Conservation (phyloP, 2,113 vertebrate genomes). For the Perca flavescens region DNA sequence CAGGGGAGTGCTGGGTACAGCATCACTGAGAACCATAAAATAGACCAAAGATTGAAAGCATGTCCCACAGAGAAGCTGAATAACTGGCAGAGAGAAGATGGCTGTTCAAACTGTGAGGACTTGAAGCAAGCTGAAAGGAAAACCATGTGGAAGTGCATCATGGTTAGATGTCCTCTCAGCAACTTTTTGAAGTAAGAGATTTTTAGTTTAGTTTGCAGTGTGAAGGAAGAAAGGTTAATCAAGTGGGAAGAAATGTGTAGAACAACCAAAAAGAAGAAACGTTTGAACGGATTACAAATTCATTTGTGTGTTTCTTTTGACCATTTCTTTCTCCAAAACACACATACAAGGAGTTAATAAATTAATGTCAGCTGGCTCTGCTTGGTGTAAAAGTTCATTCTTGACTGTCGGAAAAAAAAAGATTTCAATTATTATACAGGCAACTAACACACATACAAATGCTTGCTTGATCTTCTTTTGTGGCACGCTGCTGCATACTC, state of each 20-base stretch:
- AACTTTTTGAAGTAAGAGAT: slow-evolving; percentile 27
- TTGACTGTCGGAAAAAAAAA: slow-evolving; percentile 17
- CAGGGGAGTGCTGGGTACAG: slow-evolving; percentile 67
- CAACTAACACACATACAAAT: not conserved
- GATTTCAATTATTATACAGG: not conserved
- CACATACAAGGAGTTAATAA: not conserved
- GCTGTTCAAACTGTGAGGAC: slow-evolving; percentile 1
- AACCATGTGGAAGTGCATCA: not conserved
- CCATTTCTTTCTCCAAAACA: not conserved
- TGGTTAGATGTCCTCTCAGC: slow-evolving; percentile 21
- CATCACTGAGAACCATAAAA: slow-evolving; percentile 47
- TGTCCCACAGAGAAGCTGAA: slow-evolving; percentile 32
- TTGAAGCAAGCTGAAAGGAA: slow-evolving; percentile 34
- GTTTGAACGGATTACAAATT: not conserved
- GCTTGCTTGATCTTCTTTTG: not conserved
- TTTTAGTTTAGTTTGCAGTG: slow-evolving; percentile 30
- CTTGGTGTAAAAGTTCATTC: not conserved
- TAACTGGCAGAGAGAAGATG: slow-evolving; percentile 16
- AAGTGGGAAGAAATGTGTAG: not conserved
- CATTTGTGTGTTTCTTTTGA: not conserved
- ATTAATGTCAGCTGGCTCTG: not conserved
- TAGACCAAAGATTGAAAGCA: slow-evolving; percentile 32
- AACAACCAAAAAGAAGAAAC: not conserved
- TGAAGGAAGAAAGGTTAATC: slow-evolving; percentile 41
- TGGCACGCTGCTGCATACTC: not conserved